Percentiles rank a stretch among this genome's conserved stretches.
Evolutionary conservation across 2,797 vertebrate species (phyloP).

Genomic region (Phataginus tricuspis): DNA sequence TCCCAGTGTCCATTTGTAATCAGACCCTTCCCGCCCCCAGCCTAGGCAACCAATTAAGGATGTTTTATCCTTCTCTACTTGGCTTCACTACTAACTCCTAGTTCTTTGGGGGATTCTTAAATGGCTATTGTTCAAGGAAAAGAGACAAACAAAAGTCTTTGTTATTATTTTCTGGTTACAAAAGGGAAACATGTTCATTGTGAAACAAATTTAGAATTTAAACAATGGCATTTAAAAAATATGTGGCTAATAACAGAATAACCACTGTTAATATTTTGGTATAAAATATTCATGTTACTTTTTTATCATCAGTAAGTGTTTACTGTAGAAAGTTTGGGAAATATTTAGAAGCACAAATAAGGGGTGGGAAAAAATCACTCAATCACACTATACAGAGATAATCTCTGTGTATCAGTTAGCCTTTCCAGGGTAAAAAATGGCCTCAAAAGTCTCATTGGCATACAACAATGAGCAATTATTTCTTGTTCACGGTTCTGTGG

Average conservation of each 20-base stretch:
- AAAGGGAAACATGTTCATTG: constrained; percentile 4
- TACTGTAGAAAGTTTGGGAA: background rate
- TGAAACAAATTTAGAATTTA: constrained; percentile 39
- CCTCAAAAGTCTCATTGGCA: background rate
- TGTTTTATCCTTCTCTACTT: background rate
- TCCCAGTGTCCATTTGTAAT: background rate
- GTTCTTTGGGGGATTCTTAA: background rate
- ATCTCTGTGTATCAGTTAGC: background rate
- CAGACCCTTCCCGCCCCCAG: background rate
- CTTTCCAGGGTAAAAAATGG: background rate
- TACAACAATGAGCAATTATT: background rate
- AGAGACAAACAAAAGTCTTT: background rate
- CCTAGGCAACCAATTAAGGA: background rate
- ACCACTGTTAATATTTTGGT: background rate
- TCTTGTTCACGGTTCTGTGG: background rate
- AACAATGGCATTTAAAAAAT: constrained; percentile 25
- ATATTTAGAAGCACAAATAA: background rate
- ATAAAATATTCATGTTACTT: background rate
- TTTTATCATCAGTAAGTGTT: background rate
- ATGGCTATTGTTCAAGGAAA: background rate
- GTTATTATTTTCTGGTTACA: background rate
- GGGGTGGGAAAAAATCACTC: background rate
- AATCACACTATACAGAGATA: background rate
- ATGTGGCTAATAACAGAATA: background rate
- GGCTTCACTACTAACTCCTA: background rate